phyloP scores from a whole-genome alignment of 2,888 invertebrate genomes.

The Tachina fera region DNA sequence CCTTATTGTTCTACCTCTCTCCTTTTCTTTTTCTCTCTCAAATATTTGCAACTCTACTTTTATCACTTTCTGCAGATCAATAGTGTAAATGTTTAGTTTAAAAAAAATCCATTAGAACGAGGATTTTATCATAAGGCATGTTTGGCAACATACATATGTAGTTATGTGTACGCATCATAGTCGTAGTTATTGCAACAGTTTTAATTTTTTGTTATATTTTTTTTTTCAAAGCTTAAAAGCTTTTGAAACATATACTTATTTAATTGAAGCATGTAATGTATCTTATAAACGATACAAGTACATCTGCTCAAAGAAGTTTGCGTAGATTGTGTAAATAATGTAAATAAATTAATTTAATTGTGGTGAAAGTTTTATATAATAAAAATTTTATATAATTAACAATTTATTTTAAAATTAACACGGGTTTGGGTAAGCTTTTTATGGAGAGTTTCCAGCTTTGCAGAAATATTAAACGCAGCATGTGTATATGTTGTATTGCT shows the following conservation, averaged over 20 bases:
- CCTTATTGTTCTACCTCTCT: background rate
- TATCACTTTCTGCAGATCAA: slow-evolving; percentile 47
- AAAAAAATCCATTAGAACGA: slow-evolving; percentile 32
- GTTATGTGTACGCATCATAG: background rate
- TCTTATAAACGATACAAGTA: background rate
- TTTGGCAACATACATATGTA: slow-evolving; percentile 12
- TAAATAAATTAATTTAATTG: slow-evolving; percentile 36
- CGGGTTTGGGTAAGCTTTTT: slow-evolving; percentile 41
- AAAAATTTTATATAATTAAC: background rate
- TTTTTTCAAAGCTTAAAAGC: slow-evolving; percentile 1
- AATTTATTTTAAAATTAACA: slow-evolving; percentile 38
- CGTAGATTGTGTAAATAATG: slow-evolving; percentile 61
- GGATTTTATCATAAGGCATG: slow-evolving; percentile 49
- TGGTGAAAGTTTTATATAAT: slow-evolving; percentile 38
- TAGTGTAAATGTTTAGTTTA: slow-evolving; percentile 40
- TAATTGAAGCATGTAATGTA: slow-evolving; percentile 7
- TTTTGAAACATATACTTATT: background rate
- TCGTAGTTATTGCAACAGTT: background rate
- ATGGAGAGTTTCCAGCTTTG: slow-evolving; percentile 52
- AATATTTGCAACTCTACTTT: slow-evolving; percentile 45
- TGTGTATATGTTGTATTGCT: slow-evolving; percentile 69
- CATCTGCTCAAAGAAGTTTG: slow-evolving; percentile 9
- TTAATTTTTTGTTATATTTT: background rate
- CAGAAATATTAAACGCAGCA: slow-evolving; percentile 55
- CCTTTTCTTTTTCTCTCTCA: slow-evolving; percentile 13